A percentile compares a stretch with the other conserved stretches of the same genome.
Evolutionary conservation across 2,888 invertebrate species (phyloP).

Genomic region (Xanthia togata): DNA sequence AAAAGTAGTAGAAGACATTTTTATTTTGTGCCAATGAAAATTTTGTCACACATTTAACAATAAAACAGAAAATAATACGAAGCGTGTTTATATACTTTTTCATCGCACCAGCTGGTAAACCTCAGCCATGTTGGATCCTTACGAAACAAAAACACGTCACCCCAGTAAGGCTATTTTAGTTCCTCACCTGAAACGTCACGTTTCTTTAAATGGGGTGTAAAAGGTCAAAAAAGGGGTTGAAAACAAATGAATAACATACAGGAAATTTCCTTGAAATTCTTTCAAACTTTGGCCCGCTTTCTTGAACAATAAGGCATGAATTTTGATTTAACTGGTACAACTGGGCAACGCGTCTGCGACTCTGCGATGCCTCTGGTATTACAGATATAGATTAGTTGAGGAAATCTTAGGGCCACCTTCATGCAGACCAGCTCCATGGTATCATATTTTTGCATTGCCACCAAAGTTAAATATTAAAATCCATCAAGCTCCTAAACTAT

Average conservation of each 20-base stretch:
- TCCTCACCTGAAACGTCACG: background rate
- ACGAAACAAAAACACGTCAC: background rate
- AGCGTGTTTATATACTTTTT: background rate
- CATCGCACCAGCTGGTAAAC: background rate
- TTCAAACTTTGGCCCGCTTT: background rate
- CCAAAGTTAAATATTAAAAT: too few relatives aligned
- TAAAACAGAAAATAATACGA: background rate
- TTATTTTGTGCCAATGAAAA: constrained; percentile 57
- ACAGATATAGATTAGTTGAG: background rate
- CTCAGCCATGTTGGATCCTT: constrained; percentile 14
- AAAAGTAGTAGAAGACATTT: constrained; percentile 53
- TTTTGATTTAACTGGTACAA: background rate
- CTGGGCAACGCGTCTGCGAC: background rate
- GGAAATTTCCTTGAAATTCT: background rate
- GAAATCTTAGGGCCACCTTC: too few relatives aligned
- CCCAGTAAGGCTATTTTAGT: background rate
- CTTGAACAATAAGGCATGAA: background rate
- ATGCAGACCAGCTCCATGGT: too few relatives aligned
- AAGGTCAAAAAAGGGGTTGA: background rate
- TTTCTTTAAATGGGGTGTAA: background rate
- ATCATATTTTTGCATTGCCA: too few relatives aligned
- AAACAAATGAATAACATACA: background rate
- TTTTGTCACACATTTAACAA: background rate
- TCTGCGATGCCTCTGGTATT: background rate
- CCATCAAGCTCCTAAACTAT: too few relatives aligned